Conservation (phyloP, 35 echinoderm and acorn worm genomes). For the Holothuria glaberrima region DNA sequence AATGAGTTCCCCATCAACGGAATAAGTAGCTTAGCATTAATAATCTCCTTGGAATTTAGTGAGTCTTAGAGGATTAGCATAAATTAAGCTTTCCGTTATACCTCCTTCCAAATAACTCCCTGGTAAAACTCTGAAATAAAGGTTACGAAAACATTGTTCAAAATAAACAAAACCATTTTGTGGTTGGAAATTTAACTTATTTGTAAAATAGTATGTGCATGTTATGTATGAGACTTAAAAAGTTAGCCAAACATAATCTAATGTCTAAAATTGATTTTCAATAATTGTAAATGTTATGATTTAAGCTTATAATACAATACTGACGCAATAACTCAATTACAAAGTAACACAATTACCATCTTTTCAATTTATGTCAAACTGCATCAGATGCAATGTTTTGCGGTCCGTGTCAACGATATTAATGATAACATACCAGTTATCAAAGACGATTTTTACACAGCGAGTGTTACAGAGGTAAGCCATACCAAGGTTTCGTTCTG, state of each 20-base stretch:
- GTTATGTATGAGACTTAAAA: background rate
- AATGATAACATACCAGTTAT: constrained; percentile 24
- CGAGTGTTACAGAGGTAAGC: constrained; percentile 25
- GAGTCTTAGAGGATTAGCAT: too few species aligned
- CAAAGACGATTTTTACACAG: background rate
- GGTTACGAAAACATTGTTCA: background rate
- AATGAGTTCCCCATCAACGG: too few species aligned
- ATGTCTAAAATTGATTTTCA: background rate
- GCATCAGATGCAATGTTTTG: constrained; percentile 25
- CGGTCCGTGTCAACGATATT: constrained; percentile 15
- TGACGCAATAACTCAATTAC: background rate
- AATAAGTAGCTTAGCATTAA: too few species aligned
- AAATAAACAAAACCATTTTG: too few species aligned
- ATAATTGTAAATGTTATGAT: background rate
- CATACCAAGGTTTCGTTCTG: too few species aligned
- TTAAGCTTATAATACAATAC: background rate
- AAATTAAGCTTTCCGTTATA: too few species aligned
- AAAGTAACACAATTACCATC: background rate
- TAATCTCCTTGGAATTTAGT: too few species aligned
- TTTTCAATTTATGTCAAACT: background rate
- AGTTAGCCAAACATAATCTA: background rate
- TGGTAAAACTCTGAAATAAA: background rate
- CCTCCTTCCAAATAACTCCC: too few species aligned
- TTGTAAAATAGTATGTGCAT: too few species aligned
- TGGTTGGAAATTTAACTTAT: too few species aligned